A percentile compares a stretch with the other conserved stretches of the same genome.
Conservation (phyloP, 2,113 vertebrate genomes). For the Pluvianellus socialis region DNA sequence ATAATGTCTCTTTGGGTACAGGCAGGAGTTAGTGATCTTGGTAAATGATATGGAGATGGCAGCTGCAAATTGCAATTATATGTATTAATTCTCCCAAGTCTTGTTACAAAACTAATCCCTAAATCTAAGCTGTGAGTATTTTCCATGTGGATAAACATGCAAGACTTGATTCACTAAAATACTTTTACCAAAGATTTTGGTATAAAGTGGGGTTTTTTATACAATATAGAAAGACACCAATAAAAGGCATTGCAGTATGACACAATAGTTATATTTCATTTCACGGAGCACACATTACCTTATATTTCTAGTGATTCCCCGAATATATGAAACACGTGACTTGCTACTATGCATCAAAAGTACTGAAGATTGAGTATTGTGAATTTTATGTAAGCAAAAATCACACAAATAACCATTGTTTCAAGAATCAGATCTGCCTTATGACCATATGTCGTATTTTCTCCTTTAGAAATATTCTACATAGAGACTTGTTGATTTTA, state of each 20-base stretch:
- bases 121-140: neutral
- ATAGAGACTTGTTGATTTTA: no score
- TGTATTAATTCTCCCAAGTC: neutral
- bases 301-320: neutral
- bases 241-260: neutral
- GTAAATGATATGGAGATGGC: neutral
- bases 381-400: neutral
- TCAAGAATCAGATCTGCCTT: neutral
- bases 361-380: neutral
- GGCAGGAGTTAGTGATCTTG: neutral
- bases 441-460: neutral
- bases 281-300: neutral
- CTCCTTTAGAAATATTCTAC: neutral
- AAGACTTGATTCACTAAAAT: neutral
- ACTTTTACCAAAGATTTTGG: neutral
- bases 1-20: neutral
- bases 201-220: neutral
- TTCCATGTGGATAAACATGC: neutral
- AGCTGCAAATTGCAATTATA: neutral
- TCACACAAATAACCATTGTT: neutral
- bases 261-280: neutral
- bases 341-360: neutral
- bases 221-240: neutral
- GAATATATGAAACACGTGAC: neutral
- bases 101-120: neutral